These are phyloP conservation scores for Mycalesis mineus DNA, from an alignment of 2,888 invertebrate genomes.

Conservation along the genomic window DNA sequence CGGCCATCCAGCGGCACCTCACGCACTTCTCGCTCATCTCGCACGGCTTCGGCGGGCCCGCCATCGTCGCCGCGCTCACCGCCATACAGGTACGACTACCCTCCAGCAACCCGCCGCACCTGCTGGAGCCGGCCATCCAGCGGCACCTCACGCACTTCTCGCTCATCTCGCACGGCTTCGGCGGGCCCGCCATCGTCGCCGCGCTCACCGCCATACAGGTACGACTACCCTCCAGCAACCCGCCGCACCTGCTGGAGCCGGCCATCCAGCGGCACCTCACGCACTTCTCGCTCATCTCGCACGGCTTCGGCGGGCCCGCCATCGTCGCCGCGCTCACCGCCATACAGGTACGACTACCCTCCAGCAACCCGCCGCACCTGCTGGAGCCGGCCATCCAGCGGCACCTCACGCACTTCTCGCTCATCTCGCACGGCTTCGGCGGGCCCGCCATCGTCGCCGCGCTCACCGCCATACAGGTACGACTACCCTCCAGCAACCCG, in stretches of 20 bases:
- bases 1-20: slow-evolving; percentile 96
- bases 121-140: slow-evolving; percentile 92
- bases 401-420: slow-evolving; percentile 97
- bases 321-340: slow-evolving; percentile 97
- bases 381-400: slow-evolving; percentile 97
- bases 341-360: too few species aligned
- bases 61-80: slow-evolving; percentile 97
- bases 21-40: slow-evolving; percentile 99
- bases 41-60: slow-evolving; percentile 99
- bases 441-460: slow-evolving; percentile 98
- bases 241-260: slow-evolving; percentile 80
- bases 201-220: slow-evolving; percentile 97
- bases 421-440: slow-evolving; percentile 99
- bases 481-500: slow-evolving; percentile 94
- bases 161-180: slow-evolving; percentile 98
- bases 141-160: slow-evolving; percentile 98
- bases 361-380: slow-evolving; percentile 94
- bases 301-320: slow-evolving; percentile 99
- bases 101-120: slow-evolving; percentile 34
- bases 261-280: slow-evolving; percentile 97
- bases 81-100: slow-evolving; percentile 87
- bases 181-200: slow-evolving; percentile 98
- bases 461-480: slow-evolving; percentile 98
- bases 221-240: slow-evolving; percentile 17
- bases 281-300: slow-evolving; percentile 98